Evolutionary conservation across 2,888 invertebrate species (phyloP).

Genomic region (Geotrupes spiniger): DNA sequence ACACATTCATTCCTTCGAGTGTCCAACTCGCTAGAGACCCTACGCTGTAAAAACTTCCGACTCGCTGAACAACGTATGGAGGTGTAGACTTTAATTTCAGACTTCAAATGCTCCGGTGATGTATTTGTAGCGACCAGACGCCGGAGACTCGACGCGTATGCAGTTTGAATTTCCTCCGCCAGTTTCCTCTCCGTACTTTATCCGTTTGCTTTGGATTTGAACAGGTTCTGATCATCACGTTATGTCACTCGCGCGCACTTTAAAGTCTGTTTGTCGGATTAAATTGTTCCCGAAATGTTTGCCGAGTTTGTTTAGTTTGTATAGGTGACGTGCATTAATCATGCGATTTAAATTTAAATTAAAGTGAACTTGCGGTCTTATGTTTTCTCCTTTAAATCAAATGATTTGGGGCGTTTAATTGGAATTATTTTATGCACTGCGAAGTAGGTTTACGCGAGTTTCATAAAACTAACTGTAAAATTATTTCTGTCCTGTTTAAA

Average conservation of each 20-base stretch:
- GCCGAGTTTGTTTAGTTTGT: neutral
- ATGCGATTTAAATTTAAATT: too few species aligned
- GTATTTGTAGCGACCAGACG: conserved; percentile 29
- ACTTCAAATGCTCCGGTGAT: conserved; percentile 29
- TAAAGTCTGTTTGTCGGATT: conserved; percentile 17
- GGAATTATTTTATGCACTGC: too few species aligned
- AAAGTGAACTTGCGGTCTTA: too few species aligned
- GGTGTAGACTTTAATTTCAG: conserved; percentile 34
- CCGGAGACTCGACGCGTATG: conserved; percentile 26
- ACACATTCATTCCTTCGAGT: conserved; percentile 30
- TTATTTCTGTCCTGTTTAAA: conserved; percentile 22
- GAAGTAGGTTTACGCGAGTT: neutral
- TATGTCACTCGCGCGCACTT: conserved; percentile 21
- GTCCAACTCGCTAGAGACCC: conserved; percentile 28
- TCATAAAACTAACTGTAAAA: conserved; percentile 5
- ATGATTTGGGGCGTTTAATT: too few species aligned
- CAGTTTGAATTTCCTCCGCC: conserved; percentile 23
- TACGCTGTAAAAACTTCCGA: conserved; percentile 29
- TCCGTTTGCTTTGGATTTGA: conserved; percentile 27
- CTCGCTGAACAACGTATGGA: conserved; percentile 32
- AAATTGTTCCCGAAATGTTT: conserved; percentile 12
- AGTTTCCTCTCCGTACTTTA: conserved; percentile 27
- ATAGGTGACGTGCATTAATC: too few species aligned
- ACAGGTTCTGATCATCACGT: conserved; percentile 24
- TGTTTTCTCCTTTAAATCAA: too few species aligned